phyloP scores from a whole-genome alignment of 1,140 invertebrate genomes.

The Scaptomyza hsui region DNA sequence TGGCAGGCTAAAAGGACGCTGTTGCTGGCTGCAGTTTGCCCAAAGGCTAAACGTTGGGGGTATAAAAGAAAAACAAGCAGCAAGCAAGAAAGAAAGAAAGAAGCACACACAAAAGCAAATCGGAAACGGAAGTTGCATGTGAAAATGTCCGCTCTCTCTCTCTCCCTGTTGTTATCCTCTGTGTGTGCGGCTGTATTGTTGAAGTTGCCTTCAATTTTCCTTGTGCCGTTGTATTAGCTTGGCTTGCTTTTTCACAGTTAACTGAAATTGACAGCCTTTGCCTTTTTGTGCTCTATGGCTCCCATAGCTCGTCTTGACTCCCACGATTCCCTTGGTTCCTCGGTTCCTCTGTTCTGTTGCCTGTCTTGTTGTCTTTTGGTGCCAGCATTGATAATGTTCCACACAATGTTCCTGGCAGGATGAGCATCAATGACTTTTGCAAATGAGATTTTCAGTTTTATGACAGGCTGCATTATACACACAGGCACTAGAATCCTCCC shows the following conservation, averaged over 20 bases:
- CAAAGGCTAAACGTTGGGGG: constrained; percentile 47
- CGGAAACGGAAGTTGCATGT: constrained; percentile 78
- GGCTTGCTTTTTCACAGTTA: constrained; percentile 51
- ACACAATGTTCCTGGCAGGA: not conserved
- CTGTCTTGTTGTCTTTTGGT: constrained; percentile 39
- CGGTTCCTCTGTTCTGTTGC: not conserved
- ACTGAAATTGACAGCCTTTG: constrained; percentile 78
- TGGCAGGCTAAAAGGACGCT: constrained; percentile 43
- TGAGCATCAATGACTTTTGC: constrained; percentile 36
- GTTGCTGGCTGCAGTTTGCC: constrained; percentile 25
- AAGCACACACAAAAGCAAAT: constrained; percentile 62
- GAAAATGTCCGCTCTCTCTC: constrained; percentile 51
- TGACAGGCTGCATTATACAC: constrained; percentile 57
- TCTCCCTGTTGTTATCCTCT: constrained; percentile 3
- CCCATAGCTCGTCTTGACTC: constrained; percentile 14
- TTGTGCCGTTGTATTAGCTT: constrained; percentile 19
- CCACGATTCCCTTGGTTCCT: not conserved
- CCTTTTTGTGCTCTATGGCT: constrained; percentile 52
- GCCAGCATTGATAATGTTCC: constrained; percentile 10
- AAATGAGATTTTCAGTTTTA: constrained; percentile 74
- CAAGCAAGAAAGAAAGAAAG: not conserved
- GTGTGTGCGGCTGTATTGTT: constrained; percentile 43
- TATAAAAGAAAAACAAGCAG: constrained; percentile 15
- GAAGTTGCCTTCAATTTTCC: constrained; percentile 33
- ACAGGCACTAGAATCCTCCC: not conserved